Evolutionary conservation across 2,113 vertebrate genomes (phyloP).

Genomic region (Burhinus bistriatus): DNA sequence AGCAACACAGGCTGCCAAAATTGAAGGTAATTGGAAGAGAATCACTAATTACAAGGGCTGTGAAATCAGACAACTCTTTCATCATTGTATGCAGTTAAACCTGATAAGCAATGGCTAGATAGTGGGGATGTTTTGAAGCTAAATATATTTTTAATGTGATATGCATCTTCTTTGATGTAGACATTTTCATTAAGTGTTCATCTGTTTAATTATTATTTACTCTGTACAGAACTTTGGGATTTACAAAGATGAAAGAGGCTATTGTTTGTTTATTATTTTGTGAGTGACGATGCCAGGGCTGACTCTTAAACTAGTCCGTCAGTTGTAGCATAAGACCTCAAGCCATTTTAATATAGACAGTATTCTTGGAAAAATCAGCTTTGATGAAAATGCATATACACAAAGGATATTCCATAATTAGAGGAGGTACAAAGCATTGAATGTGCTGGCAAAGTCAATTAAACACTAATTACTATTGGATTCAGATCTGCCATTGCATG

Average conservation of each 20-base stretch:
- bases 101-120: not conserved
- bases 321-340: not conserved
- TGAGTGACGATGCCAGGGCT: not conserved
- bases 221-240: constrained; percentile 3
- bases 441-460: constrained; percentile 72
- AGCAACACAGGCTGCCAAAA: not conserved
- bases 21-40: constrained; percentile 22
- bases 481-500: constrained; percentile 37
- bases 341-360: not conserved
- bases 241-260: constrained; percentile 31
- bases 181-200: constrained; percentile 17
- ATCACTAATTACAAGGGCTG: constrained; percentile 20
- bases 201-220: constrained; percentile 40
- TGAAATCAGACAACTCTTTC: constrained; percentile 31
- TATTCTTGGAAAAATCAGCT: not conserved
- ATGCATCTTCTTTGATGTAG: constrained; percentile 37
- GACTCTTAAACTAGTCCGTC: constrained; percentile 18
- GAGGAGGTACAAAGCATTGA: constrained; percentile 25
- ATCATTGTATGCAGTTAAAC: not conserved
- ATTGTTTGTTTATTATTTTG: constrained; percentile 37
- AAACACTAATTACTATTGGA: constrained; percentile 76
- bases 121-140: not conserved
- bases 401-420: constrained; percentile 47
- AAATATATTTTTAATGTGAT: constrained; percentile 39
- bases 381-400: constrained; percentile 25